Evolutionary conservation across 1,140 invertebrate species (phyloP).

Genomic region (Polypedilum pembai): DNA sequence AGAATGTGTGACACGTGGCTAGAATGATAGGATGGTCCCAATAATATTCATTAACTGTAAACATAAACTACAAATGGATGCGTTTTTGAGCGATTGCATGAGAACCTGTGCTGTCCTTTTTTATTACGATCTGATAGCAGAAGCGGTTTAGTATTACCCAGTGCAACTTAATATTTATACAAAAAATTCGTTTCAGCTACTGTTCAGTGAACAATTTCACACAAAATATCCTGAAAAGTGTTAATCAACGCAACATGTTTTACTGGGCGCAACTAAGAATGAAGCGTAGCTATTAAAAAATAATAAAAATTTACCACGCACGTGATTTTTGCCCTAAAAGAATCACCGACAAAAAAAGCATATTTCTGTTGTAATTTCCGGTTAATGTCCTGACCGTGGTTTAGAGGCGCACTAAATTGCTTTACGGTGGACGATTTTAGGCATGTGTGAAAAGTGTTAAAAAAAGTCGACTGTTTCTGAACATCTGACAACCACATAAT

Average conservation of each 20-base stretch:
- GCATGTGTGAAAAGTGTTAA: conserved; percentile 1
- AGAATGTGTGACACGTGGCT: conserved; percentile 5
- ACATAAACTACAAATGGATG: neutral
- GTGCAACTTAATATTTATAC: too few relatives aligned
- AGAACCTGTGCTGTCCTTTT: neutral
- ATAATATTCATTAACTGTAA: neutral
- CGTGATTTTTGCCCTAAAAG: conserved; percentile 10
- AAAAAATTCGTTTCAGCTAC: too few relatives aligned
- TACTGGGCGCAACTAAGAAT: too few relatives aligned
- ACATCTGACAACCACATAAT: too few relatives aligned
- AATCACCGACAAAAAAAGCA: neutral
- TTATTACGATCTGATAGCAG: too few relatives aligned
- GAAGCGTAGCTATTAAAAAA: too few relatives aligned
- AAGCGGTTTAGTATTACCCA: too few relatives aligned
- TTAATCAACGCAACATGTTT: too few relatives aligned
- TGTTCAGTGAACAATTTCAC: too few relatives aligned
- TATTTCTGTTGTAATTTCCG: conserved; percentile 25
- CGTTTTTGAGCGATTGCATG: neutral
- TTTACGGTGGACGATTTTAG: too few relatives aligned
- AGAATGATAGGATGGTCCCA: neutral
- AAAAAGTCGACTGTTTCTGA: neutral
- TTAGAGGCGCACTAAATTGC: too few relatives aligned
- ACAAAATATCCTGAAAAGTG: too few relatives aligned
- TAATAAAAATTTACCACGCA: neutral
- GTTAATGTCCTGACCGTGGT: neutral